A percentile compares a stretch with the other conserved stretches of the same genome.
phyloP scores from a whole-genome alignment of 2,113 vertebrate genomes.

The Thunnus thynnus region DNA sequence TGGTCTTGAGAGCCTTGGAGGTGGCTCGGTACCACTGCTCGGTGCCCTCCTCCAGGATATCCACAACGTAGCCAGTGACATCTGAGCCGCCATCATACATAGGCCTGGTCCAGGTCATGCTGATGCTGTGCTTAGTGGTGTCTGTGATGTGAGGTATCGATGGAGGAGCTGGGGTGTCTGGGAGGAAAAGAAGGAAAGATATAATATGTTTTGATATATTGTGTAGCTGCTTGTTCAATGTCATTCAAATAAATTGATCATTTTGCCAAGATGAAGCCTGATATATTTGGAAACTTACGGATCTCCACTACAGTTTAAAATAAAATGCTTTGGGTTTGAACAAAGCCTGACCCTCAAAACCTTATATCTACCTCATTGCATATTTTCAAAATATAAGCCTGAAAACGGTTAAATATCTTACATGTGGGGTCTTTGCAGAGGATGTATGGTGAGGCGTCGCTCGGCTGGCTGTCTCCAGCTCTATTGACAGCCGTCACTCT shows the following conservation, averaged over 20 bases:
- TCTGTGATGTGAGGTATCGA: conserved; percentile 95
- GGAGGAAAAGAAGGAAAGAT: neutral
- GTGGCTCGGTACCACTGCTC: conserved; percentile 96
- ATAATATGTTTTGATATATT: neutral
- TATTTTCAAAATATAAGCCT: neutral
- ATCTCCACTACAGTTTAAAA: neutral
- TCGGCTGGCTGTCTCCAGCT: conserved; percentile 95
- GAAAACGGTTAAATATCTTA: conserved; percentile 80
- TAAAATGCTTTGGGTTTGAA: neutral
- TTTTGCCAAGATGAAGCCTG: too few relatives aligned
- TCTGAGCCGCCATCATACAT: conserved; percentile 95
- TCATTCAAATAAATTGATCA: neutral
- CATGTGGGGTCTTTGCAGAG: conserved; percentile 96
- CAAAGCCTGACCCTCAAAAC: too few relatives aligned
- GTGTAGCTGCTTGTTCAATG: neutral
- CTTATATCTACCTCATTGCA: too few relatives aligned
- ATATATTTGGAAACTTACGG: neutral
- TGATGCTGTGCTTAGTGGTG: conserved; percentile 95
- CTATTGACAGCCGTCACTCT: conserved; percentile 95
- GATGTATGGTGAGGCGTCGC: conserved; percentile 93
- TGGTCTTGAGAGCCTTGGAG: conserved; percentile 87
- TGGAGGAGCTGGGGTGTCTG: conserved; percentile 95
- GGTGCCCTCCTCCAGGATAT: conserved; percentile 93
- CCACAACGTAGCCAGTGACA: conserved; percentile 93
- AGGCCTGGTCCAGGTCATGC: conserved; percentile 95